phyloP scores from a whole-genome alignment of 1,140 invertebrate species.

The Euura saliciscinereae region DNA sequence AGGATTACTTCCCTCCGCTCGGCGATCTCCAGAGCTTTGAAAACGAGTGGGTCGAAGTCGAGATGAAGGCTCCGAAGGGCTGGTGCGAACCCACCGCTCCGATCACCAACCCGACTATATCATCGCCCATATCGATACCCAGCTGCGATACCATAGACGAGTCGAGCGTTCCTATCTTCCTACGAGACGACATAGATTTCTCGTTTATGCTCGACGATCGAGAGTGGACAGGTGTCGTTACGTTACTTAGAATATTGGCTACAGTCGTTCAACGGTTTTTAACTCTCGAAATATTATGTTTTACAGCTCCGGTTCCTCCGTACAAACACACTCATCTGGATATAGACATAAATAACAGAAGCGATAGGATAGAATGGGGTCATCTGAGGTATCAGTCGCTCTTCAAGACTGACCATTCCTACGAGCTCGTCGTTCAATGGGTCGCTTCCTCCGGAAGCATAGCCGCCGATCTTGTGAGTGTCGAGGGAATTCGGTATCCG shows the following conservation, averaged over 20 bases:
- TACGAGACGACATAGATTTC: slow-evolving; percentile 66
- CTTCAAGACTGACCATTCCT: slow-evolving; percentile 87
- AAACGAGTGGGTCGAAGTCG: slow-evolving; percentile 90
- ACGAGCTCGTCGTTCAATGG: slow-evolving; percentile 95
- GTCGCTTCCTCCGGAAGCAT: slow-evolving; percentile 93
- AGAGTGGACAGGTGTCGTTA: slow-evolving; percentile 56
- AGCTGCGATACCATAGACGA: slow-evolving; percentile 57
- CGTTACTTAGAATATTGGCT: too few relatives aligned
- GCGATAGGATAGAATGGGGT: slow-evolving; percentile 94
- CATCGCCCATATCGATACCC: slow-evolving; percentile 46
- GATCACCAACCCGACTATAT: slow-evolving; percentile 35
- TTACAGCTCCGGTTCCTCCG: slow-evolving; percentile 60
- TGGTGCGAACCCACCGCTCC: slow-evolving; percentile 58
- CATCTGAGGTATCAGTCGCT: slow-evolving; percentile 90
- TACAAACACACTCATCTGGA: slow-evolving; percentile 86
- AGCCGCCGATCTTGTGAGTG: slow-evolving; percentile 85
- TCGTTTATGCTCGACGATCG: slow-evolving; percentile 61
- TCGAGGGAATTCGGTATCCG: neutral
- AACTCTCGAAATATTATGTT: neutral
- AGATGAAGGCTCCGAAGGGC: slow-evolving; percentile 70
- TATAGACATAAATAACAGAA: slow-evolving; percentile 86
- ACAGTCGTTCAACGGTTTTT: too few relatives aligned
- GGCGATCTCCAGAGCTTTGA: slow-evolving; percentile 81
- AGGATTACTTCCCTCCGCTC: slow-evolving; percentile 68
- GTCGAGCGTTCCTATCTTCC: slow-evolving; percentile 67